phyloP scores from a whole-genome alignment of 2,113 vertebrate species.

The Pelusios castaneus region DNA sequence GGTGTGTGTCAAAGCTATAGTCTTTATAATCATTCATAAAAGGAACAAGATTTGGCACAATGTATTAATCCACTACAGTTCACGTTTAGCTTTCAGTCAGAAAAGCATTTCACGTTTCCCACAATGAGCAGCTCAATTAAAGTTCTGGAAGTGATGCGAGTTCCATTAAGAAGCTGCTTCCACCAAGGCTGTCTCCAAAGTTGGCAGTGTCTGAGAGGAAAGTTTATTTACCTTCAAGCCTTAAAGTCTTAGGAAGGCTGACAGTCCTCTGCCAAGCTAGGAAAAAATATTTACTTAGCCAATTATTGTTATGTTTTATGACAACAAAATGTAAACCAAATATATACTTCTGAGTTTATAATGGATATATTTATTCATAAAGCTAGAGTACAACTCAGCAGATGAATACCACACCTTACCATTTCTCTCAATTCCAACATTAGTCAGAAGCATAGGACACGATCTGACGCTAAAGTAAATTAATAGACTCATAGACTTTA shows the following conservation, averaged over 20 bases:
- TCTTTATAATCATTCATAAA: background rate
- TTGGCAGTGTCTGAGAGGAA: background rate
- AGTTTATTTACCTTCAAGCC: constrained; percentile 28
- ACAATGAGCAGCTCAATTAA: background rate
- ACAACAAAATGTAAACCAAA: constrained; percentile 35
- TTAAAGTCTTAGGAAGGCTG: background rate
- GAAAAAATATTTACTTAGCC: constrained; percentile 40
- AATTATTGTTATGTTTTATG: constrained; percentile 59
- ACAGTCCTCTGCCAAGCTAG: constrained; percentile 10
- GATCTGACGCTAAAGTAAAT: background rate
- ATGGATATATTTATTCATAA: constrained; percentile 47
- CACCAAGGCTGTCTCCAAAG: background rate
- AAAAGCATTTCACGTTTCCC: constrained; percentile 5
- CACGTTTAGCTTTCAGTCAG: background rate
- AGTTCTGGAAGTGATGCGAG: background rate
- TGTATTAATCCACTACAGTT: background rate
- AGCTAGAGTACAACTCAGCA: background rate
- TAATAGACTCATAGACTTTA: too few species aligned
- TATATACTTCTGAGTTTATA: constrained; percentile 15
- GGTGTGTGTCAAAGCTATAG: background rate
- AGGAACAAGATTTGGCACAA: background rate
- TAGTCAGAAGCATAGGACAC: background rate
- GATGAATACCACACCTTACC: background rate
- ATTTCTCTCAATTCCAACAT: background rate
- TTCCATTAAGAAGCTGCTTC: background rate